Percentiles rank a stretch among this genome's conserved stretches.
Evolutionary conservation across 1,140 invertebrate species (phyloP).

Genomic region (Sitobion miscanthi): DNA sequence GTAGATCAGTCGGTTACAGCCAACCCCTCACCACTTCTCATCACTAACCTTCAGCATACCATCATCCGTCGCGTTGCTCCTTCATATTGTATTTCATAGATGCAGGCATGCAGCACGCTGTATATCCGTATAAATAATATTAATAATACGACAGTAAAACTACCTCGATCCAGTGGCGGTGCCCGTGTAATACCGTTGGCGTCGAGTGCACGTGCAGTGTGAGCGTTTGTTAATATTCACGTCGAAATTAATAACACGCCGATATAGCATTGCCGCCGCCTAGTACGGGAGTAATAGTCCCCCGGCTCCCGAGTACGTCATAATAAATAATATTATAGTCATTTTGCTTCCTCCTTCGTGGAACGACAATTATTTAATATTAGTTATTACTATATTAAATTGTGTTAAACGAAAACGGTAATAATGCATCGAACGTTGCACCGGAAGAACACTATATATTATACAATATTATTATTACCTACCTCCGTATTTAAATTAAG

Average conservation of each 20-base stretch:
- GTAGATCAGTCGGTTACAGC: not conserved
- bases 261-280: not conserved
- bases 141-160: not conserved
- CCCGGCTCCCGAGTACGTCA: not conserved
- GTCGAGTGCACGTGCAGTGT: not conserved
- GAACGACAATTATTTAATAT: not conserved
- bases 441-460: not conserved
- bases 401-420: constrained; percentile 13
- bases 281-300: not conserved
- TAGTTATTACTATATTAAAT: not conserved
- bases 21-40: not conserved
- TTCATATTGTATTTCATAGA: not conserved
- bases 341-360: not conserved
- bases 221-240: not conserved
- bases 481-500: not conserved
- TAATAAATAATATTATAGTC: not conserved
- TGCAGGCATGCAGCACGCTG: not conserved
- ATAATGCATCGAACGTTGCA: not conserved
- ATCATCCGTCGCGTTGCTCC: not conserved
- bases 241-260: not conserved
- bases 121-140: not conserved
- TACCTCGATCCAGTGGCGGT: not conserved
- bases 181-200: not conserved
- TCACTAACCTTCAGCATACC: not conserved
- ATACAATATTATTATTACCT: not conserved